Percentiles rank a stretch among this genome's conserved stretches.
Evolutionary conservation across 1,140 invertebrate genomes (phyloP).

Genomic region (Acyrthosiphon pisum): DNA sequence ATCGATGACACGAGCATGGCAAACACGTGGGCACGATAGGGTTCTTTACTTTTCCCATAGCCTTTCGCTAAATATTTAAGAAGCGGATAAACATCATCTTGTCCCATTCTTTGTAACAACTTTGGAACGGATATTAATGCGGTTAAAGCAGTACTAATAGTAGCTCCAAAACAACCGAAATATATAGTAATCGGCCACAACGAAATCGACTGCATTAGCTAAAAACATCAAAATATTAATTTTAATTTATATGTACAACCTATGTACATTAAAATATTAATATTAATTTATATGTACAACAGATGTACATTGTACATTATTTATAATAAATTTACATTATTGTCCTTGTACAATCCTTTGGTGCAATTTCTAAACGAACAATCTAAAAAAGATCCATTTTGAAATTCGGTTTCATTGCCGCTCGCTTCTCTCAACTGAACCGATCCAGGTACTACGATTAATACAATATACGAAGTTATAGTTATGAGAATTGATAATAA

Average conservation of each 20-base stretch:
- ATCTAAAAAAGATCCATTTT: neutral
- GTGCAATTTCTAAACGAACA: slow-evolving; percentile 15
- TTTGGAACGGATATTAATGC: slow-evolving; percentile 93
- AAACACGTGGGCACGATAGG: slow-evolving; percentile 89
- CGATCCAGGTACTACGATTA: slow-evolving; percentile 82
- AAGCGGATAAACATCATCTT: slow-evolving; percentile 93
- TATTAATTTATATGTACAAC: neutral
- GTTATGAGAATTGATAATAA: slow-evolving; percentile 78
- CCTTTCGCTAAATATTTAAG: slow-evolving; percentile 93
- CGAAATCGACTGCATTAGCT: slow-evolving; percentile 93
- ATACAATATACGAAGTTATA: slow-evolving; percentile 81
- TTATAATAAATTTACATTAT: neutral
- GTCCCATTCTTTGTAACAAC: slow-evolving; percentile 88
- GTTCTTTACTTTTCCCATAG: slow-evolving; percentile 89
- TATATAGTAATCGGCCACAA: slow-evolving; percentile 87
- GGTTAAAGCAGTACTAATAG: slow-evolving; percentile 93
- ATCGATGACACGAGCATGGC: slow-evolving; percentile 84
- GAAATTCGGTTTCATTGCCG: slow-evolving; percentile 70
- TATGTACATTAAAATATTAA: slow-evolving; percentile 55
- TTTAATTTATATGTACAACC: no score
- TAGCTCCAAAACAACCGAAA: slow-evolving; percentile 95
- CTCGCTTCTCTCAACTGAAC: slow-evolving; percentile 82
- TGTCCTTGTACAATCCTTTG: neutral
- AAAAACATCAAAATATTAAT: slow-evolving; percentile 55
- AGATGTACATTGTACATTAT: neutral